phyloP scores from a whole-genome alignment of 2,113 vertebrate species.

The Thinocorus orbignyianus region DNA sequence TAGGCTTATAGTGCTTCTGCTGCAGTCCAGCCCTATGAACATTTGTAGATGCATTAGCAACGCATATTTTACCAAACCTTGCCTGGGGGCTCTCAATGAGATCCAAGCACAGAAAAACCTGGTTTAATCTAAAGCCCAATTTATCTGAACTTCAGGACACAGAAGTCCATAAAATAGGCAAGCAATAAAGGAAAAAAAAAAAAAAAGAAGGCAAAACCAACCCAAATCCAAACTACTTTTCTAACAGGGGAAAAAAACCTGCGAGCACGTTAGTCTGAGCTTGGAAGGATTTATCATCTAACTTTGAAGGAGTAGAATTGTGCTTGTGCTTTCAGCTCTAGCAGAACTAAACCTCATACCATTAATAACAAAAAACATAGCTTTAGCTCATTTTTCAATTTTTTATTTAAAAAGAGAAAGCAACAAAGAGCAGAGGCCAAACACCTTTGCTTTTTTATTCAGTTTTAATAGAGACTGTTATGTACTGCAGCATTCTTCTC shows the following conservation, averaged over 20 bases:
- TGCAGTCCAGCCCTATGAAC: not conserved
- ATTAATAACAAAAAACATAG: conserved; percentile 43
- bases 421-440: conserved; percentile 47
- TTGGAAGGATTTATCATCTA: not conserved
- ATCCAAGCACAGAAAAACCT: not conserved
- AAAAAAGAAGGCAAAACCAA: accelerated
- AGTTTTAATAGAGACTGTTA: conserved; percentile 60
- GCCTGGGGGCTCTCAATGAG: not conserved
- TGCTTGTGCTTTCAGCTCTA: not conserved
- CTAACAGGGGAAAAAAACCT: not conserved
- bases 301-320: not conserved
- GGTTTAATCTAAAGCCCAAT: not conserved
- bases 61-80: not conserved
- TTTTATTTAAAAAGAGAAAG: conserved; percentile 44
- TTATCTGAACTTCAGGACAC: not conserved
- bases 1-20: not conserved
- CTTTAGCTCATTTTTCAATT: not conserved
- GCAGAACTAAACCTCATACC: conserved; percentile 35
- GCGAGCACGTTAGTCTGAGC: not conserved
- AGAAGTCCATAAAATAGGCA: not conserved
- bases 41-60: not conserved
- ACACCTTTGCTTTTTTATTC: conserved; percentile 51
- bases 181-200: accelerated
- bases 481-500: conserved; percentile 34
- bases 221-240: not conserved